Conservation (phyloP, 1,140 invertebrate species). For the Megathymus violae region DNA sequence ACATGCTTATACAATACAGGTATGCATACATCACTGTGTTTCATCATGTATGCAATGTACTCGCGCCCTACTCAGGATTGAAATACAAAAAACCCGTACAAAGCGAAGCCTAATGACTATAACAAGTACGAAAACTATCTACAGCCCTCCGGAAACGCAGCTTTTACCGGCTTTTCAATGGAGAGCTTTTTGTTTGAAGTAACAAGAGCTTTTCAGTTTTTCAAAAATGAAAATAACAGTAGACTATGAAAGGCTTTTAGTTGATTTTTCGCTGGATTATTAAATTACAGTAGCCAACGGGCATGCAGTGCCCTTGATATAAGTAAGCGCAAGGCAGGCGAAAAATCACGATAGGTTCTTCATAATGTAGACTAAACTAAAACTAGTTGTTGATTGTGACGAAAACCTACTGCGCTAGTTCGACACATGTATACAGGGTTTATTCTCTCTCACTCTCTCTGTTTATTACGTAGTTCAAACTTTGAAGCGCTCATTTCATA, state of each 20-base stretch:
- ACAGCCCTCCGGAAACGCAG: slow-evolving; percentile 22
- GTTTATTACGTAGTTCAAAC: no score
- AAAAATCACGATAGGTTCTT: no score
- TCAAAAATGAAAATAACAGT: slow-evolving; percentile 26
- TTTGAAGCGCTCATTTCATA: no score
- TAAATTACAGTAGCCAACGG: not conserved
- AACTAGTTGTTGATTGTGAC: no score
- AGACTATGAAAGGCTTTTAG: not conserved
- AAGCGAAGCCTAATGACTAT: not conserved
- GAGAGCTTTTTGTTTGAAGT: slow-evolving; percentile 26
- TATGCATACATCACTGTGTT: not conserved
- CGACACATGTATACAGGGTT: no score
- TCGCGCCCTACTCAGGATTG: not conserved
- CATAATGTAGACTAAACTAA: no score
- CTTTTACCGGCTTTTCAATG: slow-evolving; percentile 1
- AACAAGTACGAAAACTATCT: slow-evolving; percentile 29
- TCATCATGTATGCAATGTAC: not conserved
- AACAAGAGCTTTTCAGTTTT: slow-evolving; percentile 20
- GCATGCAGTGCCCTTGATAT: not conserved
- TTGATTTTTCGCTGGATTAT: not conserved
- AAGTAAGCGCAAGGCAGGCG: no score
- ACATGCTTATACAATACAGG: no score
- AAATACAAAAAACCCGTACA: not conserved
- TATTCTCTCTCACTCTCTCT: no score
- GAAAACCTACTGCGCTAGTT: no score